Conservation (phyloP, 2,888 invertebrate genomes). For the Agrotis segetum region DNA sequence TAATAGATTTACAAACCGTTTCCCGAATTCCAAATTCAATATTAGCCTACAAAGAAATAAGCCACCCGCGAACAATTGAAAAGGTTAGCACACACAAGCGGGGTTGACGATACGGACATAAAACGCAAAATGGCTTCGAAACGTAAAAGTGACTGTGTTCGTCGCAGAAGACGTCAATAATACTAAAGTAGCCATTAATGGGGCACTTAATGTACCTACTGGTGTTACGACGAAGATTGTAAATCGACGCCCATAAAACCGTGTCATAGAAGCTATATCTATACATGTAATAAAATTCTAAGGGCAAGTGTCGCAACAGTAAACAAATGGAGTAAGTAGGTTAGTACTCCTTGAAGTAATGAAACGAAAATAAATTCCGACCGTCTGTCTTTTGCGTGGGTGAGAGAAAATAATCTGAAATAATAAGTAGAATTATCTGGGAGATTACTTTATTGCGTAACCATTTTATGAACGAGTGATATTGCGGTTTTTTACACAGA, state of each 20-base stretch:
- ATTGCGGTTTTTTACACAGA: not conserved
- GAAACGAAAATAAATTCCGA: slow-evolving; percentile 37
- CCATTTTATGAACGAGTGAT: not conserved
- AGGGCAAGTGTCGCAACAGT: slow-evolving; percentile 27
- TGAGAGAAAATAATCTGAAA: slow-evolving; percentile 30
- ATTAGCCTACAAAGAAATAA: slow-evolving; percentile 35
- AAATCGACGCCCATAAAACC: slow-evolving; percentile 79
- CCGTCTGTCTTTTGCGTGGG: slow-evolving; percentile 30
- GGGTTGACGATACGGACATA: slow-evolving; percentile 71
- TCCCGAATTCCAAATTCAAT: not conserved
- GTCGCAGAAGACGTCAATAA: slow-evolving; percentile 79
- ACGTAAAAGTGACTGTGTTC: slow-evolving; percentile 76
- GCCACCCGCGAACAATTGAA: slow-evolving; percentile 34
- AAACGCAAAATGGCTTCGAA: slow-evolving; percentile 69
- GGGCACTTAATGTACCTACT: slow-evolving; percentile 62
- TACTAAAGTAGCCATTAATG: slow-evolving; percentile 78
- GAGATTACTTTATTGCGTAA: slow-evolving; percentile 12
- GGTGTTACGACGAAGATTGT: slow-evolving; percentile 78
- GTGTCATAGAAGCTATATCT: slow-evolving; percentile 59
- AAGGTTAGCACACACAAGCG: slow-evolving; percentile 46
- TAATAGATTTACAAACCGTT: not conserved
- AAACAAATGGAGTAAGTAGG: slow-evolving; percentile 31
- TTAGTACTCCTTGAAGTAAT: slow-evolving; percentile 31
- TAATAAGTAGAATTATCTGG: slow-evolving; percentile 39
- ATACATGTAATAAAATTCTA: slow-evolving; percentile 55